These are phyloP conservation scores for Fragum fragum DNA, from an alignment of 2,888 invertebrate species.

Conservation along the genomic window DNA sequence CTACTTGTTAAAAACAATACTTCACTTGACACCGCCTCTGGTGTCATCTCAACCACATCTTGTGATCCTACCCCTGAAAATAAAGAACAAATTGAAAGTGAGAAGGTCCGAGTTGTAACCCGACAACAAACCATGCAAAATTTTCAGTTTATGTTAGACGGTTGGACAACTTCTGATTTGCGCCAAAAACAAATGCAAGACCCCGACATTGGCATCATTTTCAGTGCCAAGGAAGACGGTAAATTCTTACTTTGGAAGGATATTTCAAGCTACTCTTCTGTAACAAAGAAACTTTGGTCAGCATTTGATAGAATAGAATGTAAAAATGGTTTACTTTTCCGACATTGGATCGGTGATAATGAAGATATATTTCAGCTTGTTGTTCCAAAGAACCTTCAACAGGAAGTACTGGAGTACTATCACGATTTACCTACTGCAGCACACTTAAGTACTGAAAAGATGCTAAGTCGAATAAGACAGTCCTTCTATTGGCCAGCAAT, in stretches of 20 bases:
- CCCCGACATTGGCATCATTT: constrained; percentile 14
- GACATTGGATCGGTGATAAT: constrained; percentile 4
- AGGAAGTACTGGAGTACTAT: constrained; percentile 24
- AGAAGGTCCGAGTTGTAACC: constrained; percentile 14
- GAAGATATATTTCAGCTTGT: background rate
- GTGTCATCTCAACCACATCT: background rate
- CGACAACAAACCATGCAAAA: constrained; percentile 5
- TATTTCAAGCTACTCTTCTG: background rate
- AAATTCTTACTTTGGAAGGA: constrained; percentile 9
- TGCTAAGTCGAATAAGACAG: constrained; percentile 12
- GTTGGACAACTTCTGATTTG: constrained; percentile 9
- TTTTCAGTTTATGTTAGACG: constrained; percentile 13
- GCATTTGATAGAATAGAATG: background rate
- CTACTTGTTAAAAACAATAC: no score
- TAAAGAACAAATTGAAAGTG: background rate
- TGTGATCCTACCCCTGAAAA: background rate
- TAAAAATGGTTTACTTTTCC: background rate
- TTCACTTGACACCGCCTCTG: background rate
- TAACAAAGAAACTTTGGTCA: constrained; percentile 21
- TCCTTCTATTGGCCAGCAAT: constrained; percentile 30
- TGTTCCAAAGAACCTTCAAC: background rate
- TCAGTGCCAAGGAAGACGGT: constrained; percentile 15
- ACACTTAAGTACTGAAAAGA: constrained; percentile 30
- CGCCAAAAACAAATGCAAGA: background rate
- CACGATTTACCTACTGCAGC: constrained; percentile 33